Base-by-base conservation (phyloP, 2,888 invertebrate species). In the Vannuccia rotundouncinata region DNA sequence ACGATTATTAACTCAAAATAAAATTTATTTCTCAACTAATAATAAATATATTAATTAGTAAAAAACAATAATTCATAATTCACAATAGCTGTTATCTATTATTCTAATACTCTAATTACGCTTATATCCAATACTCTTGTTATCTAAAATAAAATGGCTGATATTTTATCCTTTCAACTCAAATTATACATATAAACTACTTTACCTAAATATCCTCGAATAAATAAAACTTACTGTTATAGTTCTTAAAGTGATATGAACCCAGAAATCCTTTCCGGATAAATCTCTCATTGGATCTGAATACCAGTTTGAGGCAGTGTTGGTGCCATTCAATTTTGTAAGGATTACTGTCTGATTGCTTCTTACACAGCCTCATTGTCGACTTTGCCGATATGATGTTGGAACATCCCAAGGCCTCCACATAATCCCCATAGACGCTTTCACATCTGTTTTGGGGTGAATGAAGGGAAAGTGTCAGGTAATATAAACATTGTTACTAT, bases 181-280 rank as follows among this genome's bases (percentile, higher is more conserved):
- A n/a, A n/a, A n/a, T n/a, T n/a, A n/a, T n/a, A n/a, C n/a, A n/a
- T n/a, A n/a, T n/a, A n/a, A n/a, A n/a, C n/a, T n/a, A n/a, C n/a
- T n/a, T n/a, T n/a, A n/a, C n/a, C n/a, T n/a, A n/a, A n/a, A n/a
- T n/a, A n/a, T n/a, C n/a, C n/a, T n/a, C n/a, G n/a, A n/a, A n/a
- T n/a, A n/a, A n/a, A n/a, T n/a, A n/a, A n/a, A 66, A 66, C 66
- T 66, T 66, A 66, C 66, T 66, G 66, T 27, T 2, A 22, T 66
- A 66, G 25, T 66, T 66, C 2, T 22, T 22, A 66, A 66, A 66
- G 2, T 2, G 25, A 66, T 66, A 66, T 5, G 66, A 66, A 5
- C 66, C 66, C 2, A 66, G 17, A 22, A 66, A 66, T 17, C 66
- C 66, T 22, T 66, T 66, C 25, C 66, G 66, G 22, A 13, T 66